Conservation (phyloP, 1,140 invertebrate genomes). For the Paracyclopina nana region DNA sequence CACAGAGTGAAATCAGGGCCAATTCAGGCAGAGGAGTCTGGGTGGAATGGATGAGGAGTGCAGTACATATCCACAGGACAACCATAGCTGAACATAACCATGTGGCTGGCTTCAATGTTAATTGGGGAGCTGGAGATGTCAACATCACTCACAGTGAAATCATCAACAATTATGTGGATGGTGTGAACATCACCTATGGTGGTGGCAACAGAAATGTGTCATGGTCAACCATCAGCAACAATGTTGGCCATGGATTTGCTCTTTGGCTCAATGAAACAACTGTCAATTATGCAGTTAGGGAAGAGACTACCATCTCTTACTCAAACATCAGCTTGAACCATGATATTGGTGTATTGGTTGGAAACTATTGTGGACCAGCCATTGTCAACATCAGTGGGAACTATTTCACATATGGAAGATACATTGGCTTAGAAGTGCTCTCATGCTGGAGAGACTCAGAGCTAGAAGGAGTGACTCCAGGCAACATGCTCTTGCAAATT, state of each 20-base stretch:
- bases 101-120: slow-evolving; percentile 63
- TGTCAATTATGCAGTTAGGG: slow-evolving; percentile 51
- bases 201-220: slow-evolving; percentile 77
- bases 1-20: slow-evolving; percentile 53
- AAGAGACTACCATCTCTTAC: slow-evolving; percentile 66
- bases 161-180: slow-evolving; percentile 60
- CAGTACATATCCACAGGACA: slow-evolving; percentile 52
- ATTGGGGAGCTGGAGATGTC: slow-evolving; percentile 66
- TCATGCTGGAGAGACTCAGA: slow-evolving; percentile 42
- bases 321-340: slow-evolving; percentile 61
- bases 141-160: slow-evolving; percentile 76
- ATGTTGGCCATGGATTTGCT: slow-evolving; percentile 59
- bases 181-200: slow-evolving; percentile 46
- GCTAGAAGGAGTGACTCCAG: not conserved
- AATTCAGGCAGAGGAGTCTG: slow-evolving; percentile 83
- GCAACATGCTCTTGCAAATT: slow-evolving; percentile 41
- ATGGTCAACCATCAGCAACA: slow-evolving; percentile 42
- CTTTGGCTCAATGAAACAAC: slow-evolving; percentile 72
- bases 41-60: slow-evolving; percentile 58
- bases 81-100: slow-evolving; percentile 68
- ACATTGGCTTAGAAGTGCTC: slow-evolving; percentile 50
- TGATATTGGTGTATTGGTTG: slow-evolving; percentile 56
- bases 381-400: slow-evolving; percentile 64
- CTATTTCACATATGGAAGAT: slow-evolving; percentile 49
- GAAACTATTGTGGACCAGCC: slow-evolving; percentile 36